A percentile compares a stretch with the other conserved stretches of the same genome.
These are phyloP conservation scores for Lontra canadensis DNA, from an alignment of 2,113 vertebrate species.

Conservation along the genomic window DNA sequence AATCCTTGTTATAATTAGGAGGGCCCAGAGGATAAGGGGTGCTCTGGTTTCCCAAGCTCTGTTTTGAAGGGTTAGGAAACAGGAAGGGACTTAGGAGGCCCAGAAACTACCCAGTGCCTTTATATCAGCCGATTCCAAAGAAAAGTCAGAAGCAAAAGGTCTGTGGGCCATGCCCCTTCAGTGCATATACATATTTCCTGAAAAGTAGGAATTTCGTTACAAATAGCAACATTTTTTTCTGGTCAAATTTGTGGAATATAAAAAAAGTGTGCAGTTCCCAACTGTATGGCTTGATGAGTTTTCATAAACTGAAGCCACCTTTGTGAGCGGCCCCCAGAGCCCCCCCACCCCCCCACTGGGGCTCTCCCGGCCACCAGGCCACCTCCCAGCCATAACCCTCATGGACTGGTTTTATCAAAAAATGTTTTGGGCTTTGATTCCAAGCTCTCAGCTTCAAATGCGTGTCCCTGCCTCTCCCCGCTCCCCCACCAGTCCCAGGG, in stretches of 20 bases:
- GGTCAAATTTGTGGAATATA: not conserved
- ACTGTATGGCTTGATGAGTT: not conserved
- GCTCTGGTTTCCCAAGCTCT: not conserved
- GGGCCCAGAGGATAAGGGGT: not conserved
- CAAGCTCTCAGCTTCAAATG: not conserved
- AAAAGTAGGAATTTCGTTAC: conserved; percentile 1
- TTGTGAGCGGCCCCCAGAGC: not conserved
- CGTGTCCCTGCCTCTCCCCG: fast-evolving
- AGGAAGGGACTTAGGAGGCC: not conserved
- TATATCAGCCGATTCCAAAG: not conserved
- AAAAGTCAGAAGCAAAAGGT: not conserved
- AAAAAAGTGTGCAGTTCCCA: not conserved
- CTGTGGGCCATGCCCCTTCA: not conserved
- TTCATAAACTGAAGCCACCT: not conserved
- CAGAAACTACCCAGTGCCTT: not conserved
- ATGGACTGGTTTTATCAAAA: not conserved
- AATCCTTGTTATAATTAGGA: conserved; percentile 19
- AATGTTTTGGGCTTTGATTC: not conserved
- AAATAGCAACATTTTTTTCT: not conserved
- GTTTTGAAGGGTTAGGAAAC: not conserved
- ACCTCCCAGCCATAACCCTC: not conserved
- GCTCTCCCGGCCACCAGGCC: not conserved
- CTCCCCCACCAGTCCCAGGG: too few relatives aligned
- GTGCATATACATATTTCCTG: not conserved
- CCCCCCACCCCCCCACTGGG: fast-evolving